phyloP scores from a whole-genome alignment of 2,113 vertebrate genomes.

The Pseudopipra pipra region DNA sequence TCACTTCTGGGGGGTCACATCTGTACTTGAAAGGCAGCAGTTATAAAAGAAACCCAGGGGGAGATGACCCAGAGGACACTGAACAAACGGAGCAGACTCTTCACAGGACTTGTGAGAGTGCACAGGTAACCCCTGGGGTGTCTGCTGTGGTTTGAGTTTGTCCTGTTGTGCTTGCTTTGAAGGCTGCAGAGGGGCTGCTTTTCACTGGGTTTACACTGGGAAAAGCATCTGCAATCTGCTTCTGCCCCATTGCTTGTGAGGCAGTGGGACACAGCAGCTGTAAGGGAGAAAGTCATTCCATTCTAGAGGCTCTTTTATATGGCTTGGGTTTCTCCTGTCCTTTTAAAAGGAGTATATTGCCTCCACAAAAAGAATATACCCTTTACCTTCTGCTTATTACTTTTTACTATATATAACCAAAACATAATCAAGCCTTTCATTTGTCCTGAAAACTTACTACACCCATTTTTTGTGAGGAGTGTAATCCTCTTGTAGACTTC shows the following conservation, averaged over 20 bases:
- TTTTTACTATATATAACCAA: neutral
- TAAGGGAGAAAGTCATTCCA: neutral
- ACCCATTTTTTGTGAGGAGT: neutral
- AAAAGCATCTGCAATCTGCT: neutral
- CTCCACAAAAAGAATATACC: neutral
- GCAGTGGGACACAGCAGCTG: fast-evolving
- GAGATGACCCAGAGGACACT: neutral
- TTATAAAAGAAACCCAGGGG: neutral
- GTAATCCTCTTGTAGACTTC: neutral
- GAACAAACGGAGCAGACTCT: neutral
- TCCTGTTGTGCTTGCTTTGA: neutral
- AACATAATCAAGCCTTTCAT: neutral
- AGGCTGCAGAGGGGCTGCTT: neutral
- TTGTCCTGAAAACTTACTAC: neutral
- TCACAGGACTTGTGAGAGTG: neutral
- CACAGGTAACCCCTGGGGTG: neutral
- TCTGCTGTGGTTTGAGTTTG: neutral
- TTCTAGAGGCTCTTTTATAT: neutral
- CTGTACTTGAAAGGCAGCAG: neutral
- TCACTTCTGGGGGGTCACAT: neutral
- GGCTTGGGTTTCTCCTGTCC: neutral
- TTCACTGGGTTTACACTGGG: neutral
- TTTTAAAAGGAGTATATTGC: neutral
- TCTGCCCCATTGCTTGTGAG: neutral
- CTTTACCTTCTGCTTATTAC: neutral